Conservation (phyloP, 1,140 invertebrate genomes). For the Drosophila sp. region DNA sequence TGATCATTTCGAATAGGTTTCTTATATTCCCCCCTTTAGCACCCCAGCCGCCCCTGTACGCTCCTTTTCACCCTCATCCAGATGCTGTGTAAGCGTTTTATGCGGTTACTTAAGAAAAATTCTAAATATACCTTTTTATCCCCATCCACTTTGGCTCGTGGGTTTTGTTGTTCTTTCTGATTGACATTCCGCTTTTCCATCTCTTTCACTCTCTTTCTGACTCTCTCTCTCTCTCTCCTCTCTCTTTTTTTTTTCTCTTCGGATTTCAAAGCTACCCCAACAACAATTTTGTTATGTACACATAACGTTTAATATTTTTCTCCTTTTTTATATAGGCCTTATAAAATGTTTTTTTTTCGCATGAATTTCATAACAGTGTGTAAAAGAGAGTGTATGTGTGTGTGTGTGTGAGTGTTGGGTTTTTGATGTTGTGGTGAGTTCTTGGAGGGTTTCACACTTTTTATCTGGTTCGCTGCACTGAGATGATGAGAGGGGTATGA, state of each 20-base stretch:
- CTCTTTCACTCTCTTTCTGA: not conserved
- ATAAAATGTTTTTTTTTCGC: slow-evolving; percentile 42
- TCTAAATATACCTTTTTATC: slow-evolving; percentile 67
- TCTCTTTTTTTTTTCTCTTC: too few relatives aligned
- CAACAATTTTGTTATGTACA: slow-evolving; percentile 55
- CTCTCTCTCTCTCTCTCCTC: not conserved
- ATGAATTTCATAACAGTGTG: slow-evolving; percentile 34
- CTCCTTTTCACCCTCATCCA: slow-evolving; percentile 9
- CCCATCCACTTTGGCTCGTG: slow-evolving; percentile 21
- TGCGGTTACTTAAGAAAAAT: slow-evolving; percentile 59
- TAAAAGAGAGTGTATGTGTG: slow-evolving; percentile 1
- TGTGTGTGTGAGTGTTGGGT: slow-evolving; percentile 22
- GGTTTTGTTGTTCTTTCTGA: slow-evolving; percentile 38
- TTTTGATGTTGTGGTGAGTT: slow-evolving; percentile 42
- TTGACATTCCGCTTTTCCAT: slow-evolving; percentile 39
- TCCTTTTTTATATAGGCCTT: slow-evolving; percentile 25
- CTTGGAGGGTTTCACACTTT: slow-evolving; percentile 42
- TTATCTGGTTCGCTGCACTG: slow-evolving; percentile 24
- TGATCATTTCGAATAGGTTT: slow-evolving; percentile 54
- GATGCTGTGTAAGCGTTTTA: slow-evolving; percentile 51
- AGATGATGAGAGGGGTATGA: slow-evolving; percentile 12
- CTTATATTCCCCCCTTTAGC: not conserved
- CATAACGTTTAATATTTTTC: slow-evolving; percentile 46
- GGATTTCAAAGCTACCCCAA: slow-evolving; percentile 61
- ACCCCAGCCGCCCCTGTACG: not conserved